Base-by-base conservation (phyloP, 1,140 invertebrate species). In the Caenorhabditis inopinata region DNA sequence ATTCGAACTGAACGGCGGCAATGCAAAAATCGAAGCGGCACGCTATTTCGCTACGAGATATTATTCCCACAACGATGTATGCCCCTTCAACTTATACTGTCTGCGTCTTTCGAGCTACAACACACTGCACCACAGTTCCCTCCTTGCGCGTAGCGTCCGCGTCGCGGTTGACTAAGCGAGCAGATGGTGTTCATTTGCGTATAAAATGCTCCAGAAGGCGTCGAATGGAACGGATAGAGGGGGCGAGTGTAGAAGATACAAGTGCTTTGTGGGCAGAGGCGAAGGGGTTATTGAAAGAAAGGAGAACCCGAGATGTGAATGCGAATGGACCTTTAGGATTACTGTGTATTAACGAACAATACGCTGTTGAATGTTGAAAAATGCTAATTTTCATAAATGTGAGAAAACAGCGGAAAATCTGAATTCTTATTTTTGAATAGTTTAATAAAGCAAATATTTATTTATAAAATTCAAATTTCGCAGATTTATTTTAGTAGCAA, bases 1-100 rank as follows among this genome's bases (percentile, higher is more conserved):
- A 68, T 68, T 68, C 58, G 58, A 68, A 68, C 21, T 18, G 58
- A 68, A 68, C 58, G 58, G 58, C 58, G 58, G 58, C 58, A 68
- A 68, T 0, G 3, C 25, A 68, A 68, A 58, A 68, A 68, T 68
- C 58, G 58, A 68, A 68, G 58, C 25, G 32, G 25, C 58, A 32
- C 35, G 58, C 58, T 29, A 21, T 21, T 68, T 68, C 58, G 58
- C 11, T 1, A 12, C 58, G 58, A 42, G 58, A 68, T 68, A 68
- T 68, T 32, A 12, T 68, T 68, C 9, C 6, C 32, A 68, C 14
- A 38, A 21, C 23, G 32, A 9, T 16, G 0, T 2, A 21, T 16
- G 32, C 21, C 11, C 58, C 58, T 68, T 68, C 38, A 68, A 68
- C 32, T 38, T 14, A 2, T 18, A 1, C 7, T n/a, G 32, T 68